A percentile compares a stretch with the other conserved stretches of the same genome.
Conservation (phyloP, 2,888 invertebrate species). For the Noctuana brunneofusca region DNA sequence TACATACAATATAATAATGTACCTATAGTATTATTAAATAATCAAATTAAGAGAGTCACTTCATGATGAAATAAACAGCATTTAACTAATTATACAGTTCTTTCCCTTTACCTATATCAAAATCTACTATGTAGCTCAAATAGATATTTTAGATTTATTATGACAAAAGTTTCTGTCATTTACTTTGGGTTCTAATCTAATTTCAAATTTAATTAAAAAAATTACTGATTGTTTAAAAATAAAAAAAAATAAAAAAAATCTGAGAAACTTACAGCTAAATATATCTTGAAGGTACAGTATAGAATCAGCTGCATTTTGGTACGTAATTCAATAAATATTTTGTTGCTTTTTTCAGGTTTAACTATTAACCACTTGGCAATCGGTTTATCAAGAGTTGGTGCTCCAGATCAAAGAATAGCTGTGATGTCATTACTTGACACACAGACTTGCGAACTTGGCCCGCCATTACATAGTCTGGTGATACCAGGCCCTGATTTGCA, state of each 20-base stretch:
- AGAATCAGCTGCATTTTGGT: no score
- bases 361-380: constrained; percentile 87
- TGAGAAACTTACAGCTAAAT: background rate
- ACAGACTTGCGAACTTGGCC: constrained; percentile 88
- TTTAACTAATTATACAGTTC: background rate
- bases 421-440: constrained; percentile 89
- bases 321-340: no score
- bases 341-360: constrained; percentile 54
- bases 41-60: background rate
- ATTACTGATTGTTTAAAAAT: background rate
- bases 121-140: constrained; percentile 8
- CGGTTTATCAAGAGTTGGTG: constrained; percentile 95
- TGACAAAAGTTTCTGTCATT: background rate
- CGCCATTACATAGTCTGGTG: constrained; percentile 96
- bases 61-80: background rate
- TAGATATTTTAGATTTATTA: no score
- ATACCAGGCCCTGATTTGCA: constrained; percentile 93
- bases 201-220: no score
- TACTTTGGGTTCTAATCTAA: no score
- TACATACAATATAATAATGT: no score
- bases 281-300: background rate
- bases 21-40: no score
- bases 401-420: constrained; percentile 90
- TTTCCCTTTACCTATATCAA: background rate
- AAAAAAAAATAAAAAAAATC: background rate